Percentiles rank a stretch among this genome's conserved stretches.
Evolutionary conservation across 1,140 invertebrate genomes (phyloP).

Genomic region (Apis cerana): DNA sequence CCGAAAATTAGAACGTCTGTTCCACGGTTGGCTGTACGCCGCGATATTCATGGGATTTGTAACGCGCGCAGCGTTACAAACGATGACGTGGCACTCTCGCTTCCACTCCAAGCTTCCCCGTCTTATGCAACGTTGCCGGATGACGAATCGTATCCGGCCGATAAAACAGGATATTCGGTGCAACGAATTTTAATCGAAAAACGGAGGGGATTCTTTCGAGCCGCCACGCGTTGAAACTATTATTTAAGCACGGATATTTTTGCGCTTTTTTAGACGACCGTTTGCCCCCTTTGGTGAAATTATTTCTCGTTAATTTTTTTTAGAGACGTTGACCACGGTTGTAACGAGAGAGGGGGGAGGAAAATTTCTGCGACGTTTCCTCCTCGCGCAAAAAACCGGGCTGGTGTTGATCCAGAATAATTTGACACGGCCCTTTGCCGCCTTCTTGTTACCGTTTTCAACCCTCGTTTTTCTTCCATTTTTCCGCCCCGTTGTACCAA

Average conservation of each 20-base stretch:
- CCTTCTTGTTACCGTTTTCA: background rate
- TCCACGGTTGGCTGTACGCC: background rate
- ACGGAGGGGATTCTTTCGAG: no score
- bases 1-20: constrained; percentile 38
- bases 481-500: background rate
- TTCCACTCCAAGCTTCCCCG: constrained; percentile 48
- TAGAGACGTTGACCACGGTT: background rate
- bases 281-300: background rate
- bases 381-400: background rate
- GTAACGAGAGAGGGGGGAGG: background rate
- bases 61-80: constrained; percentile 40
- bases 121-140: constrained; percentile 38
- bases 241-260: background rate
- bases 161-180: no score
- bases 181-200: no score
- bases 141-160: no score
- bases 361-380: constrained; percentile 10
- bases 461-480: background rate
- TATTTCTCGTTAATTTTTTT: constrained; percentile 7
- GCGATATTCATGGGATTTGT: constrained; percentile 42
- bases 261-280: background rate
- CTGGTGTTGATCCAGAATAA: constrained; percentile 10
- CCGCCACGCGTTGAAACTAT: background rate
- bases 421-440: constrained; percentile 1
- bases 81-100: constrained; percentile 38